Evolutionary conservation across 2,797 vertebrate species (phyloP).

Genomic region (Selene dorsalis): DNA sequence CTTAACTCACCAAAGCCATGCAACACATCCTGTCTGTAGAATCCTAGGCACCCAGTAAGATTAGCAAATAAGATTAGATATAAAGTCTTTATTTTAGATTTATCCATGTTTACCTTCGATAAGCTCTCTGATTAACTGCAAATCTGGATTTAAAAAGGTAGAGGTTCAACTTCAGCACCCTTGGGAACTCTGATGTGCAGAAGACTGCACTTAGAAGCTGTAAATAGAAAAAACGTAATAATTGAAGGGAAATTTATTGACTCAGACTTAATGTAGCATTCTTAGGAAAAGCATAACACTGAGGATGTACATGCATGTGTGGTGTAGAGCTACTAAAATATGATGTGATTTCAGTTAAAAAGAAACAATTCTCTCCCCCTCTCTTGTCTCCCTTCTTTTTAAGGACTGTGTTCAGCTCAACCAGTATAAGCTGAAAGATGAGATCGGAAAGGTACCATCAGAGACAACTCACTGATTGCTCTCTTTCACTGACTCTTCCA

Average conservation of each 20-base stretch:
- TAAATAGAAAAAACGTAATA: not conserved
- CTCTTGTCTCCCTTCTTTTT: constrained; percentile 30
- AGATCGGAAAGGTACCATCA: constrained; percentile 95
- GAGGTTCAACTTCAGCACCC: not conserved
- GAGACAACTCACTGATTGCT: constrained; percentile 65
- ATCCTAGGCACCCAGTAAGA: not conserved
- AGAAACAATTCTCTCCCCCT: constrained; percentile 28
- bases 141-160: not conserved
- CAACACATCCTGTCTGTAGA: not conserved
- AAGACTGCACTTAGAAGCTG: not conserved
- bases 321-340: not conserved
- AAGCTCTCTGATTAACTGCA: not conserved
- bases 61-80: constrained; percentile 8
- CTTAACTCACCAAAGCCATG: not conserved
- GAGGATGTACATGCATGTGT: not conserved
- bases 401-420: constrained; percentile 99
- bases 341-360: constrained; percentile 31
- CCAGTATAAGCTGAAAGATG: constrained; percentile 98
- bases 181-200: not conserved
- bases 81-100: constrained; percentile 8
- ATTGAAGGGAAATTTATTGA: not conserved
- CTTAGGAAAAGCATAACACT: constrained; percentile 2
- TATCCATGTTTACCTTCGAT: constrained; percentile 2
- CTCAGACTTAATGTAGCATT: not conserved
- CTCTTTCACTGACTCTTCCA: constrained; percentile 58